phyloP scores from a whole-genome alignment of 1,140 invertebrate species.

The Olivierus martensii region DNA sequence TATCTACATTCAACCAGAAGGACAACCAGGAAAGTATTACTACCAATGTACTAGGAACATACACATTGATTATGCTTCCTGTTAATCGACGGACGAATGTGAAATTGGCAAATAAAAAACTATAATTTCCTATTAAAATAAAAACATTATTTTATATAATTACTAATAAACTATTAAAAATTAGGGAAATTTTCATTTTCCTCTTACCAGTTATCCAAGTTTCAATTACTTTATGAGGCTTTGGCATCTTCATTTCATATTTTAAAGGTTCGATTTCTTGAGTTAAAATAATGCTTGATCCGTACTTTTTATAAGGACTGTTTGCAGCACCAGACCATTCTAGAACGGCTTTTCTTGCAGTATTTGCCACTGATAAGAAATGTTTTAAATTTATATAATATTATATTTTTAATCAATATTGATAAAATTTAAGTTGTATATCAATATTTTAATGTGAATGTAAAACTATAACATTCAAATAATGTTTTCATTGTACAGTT shows the following conservation, averaged over 20 bases:
- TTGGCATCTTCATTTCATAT: neutral
- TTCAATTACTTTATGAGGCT: neutral
- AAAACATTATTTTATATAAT: neutral
- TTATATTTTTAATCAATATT: no score
- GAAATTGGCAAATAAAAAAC: conserved; percentile 3
- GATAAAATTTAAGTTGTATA: no score
- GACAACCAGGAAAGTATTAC: conserved; percentile 21
- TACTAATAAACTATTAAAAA: neutral
- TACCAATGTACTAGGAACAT: conserved; percentile 10
- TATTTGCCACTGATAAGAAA: conserved; percentile 8
- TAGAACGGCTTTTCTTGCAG: neutral
- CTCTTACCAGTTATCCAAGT: conserved; percentile 7
- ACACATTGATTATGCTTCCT: conserved; percentile 9
- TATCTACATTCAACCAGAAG: conserved; percentile 29
- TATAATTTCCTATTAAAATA: conserved; percentile 2
- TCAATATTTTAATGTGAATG: no score
- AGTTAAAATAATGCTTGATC: neutral
- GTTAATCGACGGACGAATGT: conserved; percentile 4
- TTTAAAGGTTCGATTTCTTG: conserved; percentile 9
- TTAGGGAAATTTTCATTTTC: neutral
- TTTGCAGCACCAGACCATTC: neutral
- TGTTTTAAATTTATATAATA: no score
- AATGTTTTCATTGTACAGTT: no score
- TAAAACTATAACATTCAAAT: no score
- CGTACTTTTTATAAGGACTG: neutral